phyloP scores from a whole-genome alignment of 2,888 invertebrate genomes.

The Ophion ellenae region DNA sequence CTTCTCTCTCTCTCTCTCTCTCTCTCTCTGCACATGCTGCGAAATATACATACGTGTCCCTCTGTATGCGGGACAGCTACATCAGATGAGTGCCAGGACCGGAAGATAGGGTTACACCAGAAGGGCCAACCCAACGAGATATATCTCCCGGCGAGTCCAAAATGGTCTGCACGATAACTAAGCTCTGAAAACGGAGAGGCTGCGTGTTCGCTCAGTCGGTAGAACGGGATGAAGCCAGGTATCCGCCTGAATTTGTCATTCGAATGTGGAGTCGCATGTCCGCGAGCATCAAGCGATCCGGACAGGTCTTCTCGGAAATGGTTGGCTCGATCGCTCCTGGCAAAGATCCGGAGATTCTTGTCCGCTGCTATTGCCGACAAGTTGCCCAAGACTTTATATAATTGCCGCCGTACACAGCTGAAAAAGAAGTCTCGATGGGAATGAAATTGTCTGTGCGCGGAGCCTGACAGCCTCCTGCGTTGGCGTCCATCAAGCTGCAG shows the following conservation, averaged over 20 bases:
- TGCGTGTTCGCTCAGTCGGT: neutral
- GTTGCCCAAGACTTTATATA: neutral
- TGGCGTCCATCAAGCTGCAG: neutral
- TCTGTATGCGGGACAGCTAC: constrained; percentile 49
- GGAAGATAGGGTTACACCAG: constrained; percentile 42
- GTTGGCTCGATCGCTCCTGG: neutral
- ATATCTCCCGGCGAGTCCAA: constrained; percentile 25
- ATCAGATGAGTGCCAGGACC: constrained; percentile 51
- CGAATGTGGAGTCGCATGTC: neutral
- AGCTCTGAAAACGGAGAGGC: neutral
- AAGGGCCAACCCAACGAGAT: constrained; percentile 35
- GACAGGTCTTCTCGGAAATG: neutral
- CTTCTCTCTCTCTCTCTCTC: neutral
- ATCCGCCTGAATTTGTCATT: neutral
- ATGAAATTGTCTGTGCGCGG: neutral
- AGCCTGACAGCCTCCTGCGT: neutral
- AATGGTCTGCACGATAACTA: neutral
- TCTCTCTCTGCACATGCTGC: constrained; percentile 1
- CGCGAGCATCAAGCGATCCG: neutral
- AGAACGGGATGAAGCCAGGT: neutral
- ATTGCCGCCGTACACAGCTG: neutral
- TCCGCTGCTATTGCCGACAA: neutral
- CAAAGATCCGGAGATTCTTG: neutral
- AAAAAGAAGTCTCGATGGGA: neutral
- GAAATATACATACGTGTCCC: constrained; percentile 24